phyloP scores from a whole-genome alignment of 1,140 invertebrate species.

The Linepithema humile region DNA sequence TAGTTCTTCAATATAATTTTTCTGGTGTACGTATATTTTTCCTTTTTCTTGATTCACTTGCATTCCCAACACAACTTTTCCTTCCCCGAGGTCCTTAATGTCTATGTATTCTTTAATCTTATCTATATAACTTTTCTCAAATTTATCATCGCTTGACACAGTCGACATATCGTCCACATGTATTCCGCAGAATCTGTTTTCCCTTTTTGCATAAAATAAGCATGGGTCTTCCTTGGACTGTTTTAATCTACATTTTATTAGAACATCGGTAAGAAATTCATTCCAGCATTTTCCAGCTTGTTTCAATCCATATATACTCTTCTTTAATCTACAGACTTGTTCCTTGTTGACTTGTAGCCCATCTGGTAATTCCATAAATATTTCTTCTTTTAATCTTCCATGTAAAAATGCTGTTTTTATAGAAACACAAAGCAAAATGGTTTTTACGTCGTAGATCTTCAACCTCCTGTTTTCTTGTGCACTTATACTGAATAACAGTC shows the following conservation, averaged over 20 bases:
- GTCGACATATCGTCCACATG: conserved; percentile 28
- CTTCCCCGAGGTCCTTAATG: conserved; percentile 16
- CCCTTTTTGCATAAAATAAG: background rate
- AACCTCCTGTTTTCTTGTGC: background rate
- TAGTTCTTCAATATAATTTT: conserved; percentile 11
- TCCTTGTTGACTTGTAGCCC: background rate
- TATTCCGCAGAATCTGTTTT: background rate
- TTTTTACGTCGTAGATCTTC: conserved; percentile 17
- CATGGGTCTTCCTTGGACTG: conserved; percentile 14
- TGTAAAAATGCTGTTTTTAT: conserved; percentile 27
- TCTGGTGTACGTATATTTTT: background rate
- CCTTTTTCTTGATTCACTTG: conserved; percentile 1
- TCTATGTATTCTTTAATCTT: background rate
- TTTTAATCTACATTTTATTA: background rate
- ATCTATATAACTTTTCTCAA: background rate
- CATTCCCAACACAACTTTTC: background rate
- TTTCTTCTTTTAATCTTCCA: background rate
- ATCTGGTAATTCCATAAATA: conserved; percentile 25
- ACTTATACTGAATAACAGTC: conserved; percentile 9
- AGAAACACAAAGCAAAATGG: too few relatives aligned
- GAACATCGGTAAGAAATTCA: background rate
- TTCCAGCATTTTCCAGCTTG: conserved; percentile 39
- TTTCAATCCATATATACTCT: conserved; percentile 16
- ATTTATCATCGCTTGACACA: background rate
- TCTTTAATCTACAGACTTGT: conserved; percentile 23